Evolutionary conservation across 2,113 vertebrate species (phyloP).

Genomic region (Halichoerus grypus): DNA sequence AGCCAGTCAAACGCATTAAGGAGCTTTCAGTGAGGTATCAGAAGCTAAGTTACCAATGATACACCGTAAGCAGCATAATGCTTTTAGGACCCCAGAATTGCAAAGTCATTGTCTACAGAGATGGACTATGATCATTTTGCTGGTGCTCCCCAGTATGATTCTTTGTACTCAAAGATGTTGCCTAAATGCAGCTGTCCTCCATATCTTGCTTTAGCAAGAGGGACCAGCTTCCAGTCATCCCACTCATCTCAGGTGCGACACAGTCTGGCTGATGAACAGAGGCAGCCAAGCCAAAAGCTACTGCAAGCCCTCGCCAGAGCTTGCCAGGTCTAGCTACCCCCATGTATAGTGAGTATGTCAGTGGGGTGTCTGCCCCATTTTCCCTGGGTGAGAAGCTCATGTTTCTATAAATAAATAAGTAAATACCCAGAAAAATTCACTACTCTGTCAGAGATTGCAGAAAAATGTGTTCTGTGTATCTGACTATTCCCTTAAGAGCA

Average conservation of each 20-base stretch:
- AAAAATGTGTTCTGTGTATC: constrained; percentile 60
- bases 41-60: constrained; percentile 66
- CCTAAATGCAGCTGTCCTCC: constrained; percentile 27
- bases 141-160: constrained; percentile 7
- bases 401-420: constrained; percentile 60
- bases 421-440: constrained; percentile 74
- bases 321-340: neutral
- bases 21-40: constrained; percentile 27
- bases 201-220: neutral
- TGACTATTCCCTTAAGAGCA: constrained; percentile 78
- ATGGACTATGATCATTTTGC: neutral
- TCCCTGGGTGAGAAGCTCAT: neutral
- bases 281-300: constrained; percentile 26
- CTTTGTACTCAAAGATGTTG: neutral
- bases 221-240: too few species aligned
- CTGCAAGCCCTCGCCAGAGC: neutral
- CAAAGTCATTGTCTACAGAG: neutral
- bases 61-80: neutral
- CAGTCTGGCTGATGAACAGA: neutral
- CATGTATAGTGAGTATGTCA: neutral
- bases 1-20: neutral
- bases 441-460: constrained; percentile 69
- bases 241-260: neutral
- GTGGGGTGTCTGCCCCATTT: neutral
- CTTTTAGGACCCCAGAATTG: neutral